These are phyloP conservation scores for Phyllopteryx taeniolatus DNA, from an alignment of 2,113 vertebrate species.

Conservation along the genomic window DNA sequence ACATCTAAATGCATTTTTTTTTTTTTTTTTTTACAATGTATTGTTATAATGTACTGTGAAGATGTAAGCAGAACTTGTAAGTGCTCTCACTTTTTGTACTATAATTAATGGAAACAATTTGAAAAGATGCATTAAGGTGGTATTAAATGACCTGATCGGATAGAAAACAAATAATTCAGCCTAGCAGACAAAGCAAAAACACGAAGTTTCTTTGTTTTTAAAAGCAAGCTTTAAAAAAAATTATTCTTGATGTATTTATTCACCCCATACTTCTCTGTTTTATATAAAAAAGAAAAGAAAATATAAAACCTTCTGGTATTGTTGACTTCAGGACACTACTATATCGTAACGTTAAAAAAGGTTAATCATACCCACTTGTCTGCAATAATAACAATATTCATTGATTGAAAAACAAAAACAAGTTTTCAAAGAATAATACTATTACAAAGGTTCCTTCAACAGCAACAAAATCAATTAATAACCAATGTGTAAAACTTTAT, in stretches of 20 bases:
- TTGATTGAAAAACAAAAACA: constrained; percentile 1
- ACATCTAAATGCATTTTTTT: constrained; percentile 13
- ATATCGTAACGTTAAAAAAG: not conserved
- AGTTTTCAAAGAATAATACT: not conserved
- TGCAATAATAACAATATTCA: not conserved
- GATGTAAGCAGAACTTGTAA: not conserved
- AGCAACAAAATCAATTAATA: constrained; percentile 8
- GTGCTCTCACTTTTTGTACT: constrained; percentile 62
- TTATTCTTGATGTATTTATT: not conserved
- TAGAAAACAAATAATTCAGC: constrained; percentile 70
- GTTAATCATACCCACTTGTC: not conserved
- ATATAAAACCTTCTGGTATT: not conserved
- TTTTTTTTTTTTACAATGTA: too few relatives aligned
- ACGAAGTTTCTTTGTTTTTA: not conserved
- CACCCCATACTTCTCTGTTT: not conserved
- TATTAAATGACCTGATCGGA: constrained; percentile 65
- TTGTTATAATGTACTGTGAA: constrained; percentile 13
- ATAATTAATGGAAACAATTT: constrained; percentile 69
- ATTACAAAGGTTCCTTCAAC: not conserved
- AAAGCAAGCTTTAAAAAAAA: not conserved
- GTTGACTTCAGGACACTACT: not conserved
- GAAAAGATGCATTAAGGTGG: constrained; percentile 74
- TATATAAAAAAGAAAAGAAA: not conserved
- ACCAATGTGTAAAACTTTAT: constrained; percentile 41
- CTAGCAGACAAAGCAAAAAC: constrained; percentile 34